Evolutionary conservation across 2,888 invertebrate genomes (phyloP), one percentile per base, ranked within the genome.

Genomic region (Metellina segmentata): DNA sequence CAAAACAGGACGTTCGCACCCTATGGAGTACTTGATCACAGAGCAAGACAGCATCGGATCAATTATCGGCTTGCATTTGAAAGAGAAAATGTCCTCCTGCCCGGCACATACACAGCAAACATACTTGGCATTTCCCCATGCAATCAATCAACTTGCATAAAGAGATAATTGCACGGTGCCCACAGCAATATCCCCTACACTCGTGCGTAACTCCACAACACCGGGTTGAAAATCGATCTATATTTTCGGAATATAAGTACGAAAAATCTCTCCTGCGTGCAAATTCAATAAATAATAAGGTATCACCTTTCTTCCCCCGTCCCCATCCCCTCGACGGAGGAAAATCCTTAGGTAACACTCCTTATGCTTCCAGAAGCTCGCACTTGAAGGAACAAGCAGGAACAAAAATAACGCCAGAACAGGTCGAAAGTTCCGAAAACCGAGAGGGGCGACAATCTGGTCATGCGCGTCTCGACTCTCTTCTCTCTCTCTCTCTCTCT

Each of bases 401-500:
- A 34, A 34, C 34, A 34, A 34, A 34, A 34, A 4, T 34, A 34
- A 61, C 9, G 5, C 61, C 61, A 61, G 34, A 34, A 34, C 61
- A 16, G 61, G 61, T 61, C 7, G 61, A 61, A 61, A 61, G 61
- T 61, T 61, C 61, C 7, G 9, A 61, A 16, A 13, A 16, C 5
- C 61, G 61, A 61, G 16, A 61, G 61, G 16, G 61, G 16, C 61
- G 11, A 11, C 61, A 9, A 11, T 61, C 61, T 16, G 71, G 75
- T 75, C 51, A 51, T 48, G 61, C 79, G 70, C 53, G 61, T 11
- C 11, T 13, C 13, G 61, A 8, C 9, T 75, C 48, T 75, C 77
- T n/a, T 49, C 48, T n/a, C 77, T 77, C n/a, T 70, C 71, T 77
- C 53, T 81, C 53, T 53, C 34, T n/a, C n/a, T n/a, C n/a, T 75